Evolutionary conservation across 2,888 invertebrate species (phyloP), one percentile per base, ranked within the genome.

Genomic region (Chloroclystis v-ata): DNA sequence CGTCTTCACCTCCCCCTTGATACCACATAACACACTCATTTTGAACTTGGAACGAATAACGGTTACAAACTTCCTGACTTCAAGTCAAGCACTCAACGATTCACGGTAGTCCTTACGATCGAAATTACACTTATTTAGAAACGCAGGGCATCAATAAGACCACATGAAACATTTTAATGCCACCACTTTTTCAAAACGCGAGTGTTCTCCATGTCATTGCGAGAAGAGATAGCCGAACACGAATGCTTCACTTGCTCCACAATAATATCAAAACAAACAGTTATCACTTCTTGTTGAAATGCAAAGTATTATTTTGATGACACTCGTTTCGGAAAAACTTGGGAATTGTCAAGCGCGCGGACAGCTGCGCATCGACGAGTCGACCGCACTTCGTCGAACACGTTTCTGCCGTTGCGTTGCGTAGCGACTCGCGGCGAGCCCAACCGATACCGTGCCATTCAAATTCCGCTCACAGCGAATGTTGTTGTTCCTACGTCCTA

Each of bases 381-480:
- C 87, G 87, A 87, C 74, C 86, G 86, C 87, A 86, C 87, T 86
- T 86, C 87, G 87, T 75, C 86, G 72, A 83, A 84, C 86, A 86
- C 87, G 87, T 86, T 86, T 86, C 85, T 83, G 83, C 69, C 75
- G 75, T 75, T 70, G 47, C 35, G 43, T 43, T 30, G 45, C 42
- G 39, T 49, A 32, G 62, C 59, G 65, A 58, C 63, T 58, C 58
- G 61, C 67, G 62, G 66, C 69, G 10, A 35, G 20, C 35, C 35
- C 64, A 63, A 62, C 71, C 69, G 69, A 72, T 69, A 75, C 60
- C 69, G 62, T 66, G 64, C 78, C 72, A 81, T 80, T 82, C 80
- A 80, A 83, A 80, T 78, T 78, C 72, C 67, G 65, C 68, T 73
- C 69, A 70, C 61, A 62, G 72, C 73, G 73, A 76, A 75, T 78